Percentiles rank a stretch among this genome's conserved stretches.
Evolutionary conservation across 2,113 vertebrate genomes (phyloP).

Genomic region (Dromiciops gliroides): DNA sequence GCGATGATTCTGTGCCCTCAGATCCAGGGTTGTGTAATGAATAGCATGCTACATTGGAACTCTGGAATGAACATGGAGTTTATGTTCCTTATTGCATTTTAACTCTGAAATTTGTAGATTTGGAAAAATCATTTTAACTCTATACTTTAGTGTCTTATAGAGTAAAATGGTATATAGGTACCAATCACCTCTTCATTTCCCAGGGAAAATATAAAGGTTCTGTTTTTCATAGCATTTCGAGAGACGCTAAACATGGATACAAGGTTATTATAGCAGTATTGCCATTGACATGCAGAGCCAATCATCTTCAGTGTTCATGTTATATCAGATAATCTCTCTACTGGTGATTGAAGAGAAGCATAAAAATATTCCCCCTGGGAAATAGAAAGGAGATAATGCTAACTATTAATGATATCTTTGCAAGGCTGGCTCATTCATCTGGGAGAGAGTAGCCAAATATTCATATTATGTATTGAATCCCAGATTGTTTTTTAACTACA

Average conservation of each 20-base stretch:
- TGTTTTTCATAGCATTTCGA: constrained; percentile 3
- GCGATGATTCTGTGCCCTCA: not conserved
- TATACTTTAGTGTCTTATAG: not conserved
- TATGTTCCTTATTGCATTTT: not conserved
- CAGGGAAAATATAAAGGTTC: not conserved
- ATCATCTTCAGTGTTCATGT: not conserved
- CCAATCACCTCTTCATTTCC: not conserved
- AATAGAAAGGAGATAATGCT: not conserved
- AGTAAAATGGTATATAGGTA: not conserved
- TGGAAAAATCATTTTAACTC: not conserved
- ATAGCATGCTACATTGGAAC: not conserved
- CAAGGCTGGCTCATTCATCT: not conserved
- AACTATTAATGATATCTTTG: constrained; percentile 10
- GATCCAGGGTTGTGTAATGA: not conserved
- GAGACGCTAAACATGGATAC: not conserved
- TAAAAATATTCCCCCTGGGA: constrained; percentile 7
- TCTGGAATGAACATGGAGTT: not conserved
- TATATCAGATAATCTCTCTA: not conserved
- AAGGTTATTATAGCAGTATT: not conserved
- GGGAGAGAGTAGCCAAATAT: not conserved
- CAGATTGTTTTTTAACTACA: not conserved
- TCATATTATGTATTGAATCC: not conserved
- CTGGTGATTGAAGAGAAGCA: constrained; percentile 1
- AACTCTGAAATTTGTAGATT: not conserved
- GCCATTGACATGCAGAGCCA: not conserved